A percentile compares a stretch with the other conserved stretches of the same genome.
phyloP scores from a whole-genome alignment of 2,888 invertebrate genomes.

The Coenonympha arcania region DNA sequence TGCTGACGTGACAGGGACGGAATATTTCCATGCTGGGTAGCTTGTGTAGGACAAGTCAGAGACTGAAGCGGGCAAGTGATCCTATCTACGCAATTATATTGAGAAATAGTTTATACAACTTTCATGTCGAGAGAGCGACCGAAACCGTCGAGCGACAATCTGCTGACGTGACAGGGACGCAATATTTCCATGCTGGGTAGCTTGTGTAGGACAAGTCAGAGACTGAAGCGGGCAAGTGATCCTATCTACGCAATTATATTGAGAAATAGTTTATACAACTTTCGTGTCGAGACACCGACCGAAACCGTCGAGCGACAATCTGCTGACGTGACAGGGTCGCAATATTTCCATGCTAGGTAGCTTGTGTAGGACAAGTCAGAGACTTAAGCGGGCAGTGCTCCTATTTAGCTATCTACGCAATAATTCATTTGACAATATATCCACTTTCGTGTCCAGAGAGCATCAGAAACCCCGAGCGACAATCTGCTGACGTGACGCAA shows the following conservation, averaged over 20 bases:
- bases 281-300: too few relatives aligned
- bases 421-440: background rate
- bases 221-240: background rate
- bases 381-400: too few relatives aligned
- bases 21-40: too few relatives aligned
- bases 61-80: too few relatives aligned
- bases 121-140: background rate
- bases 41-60: too few relatives aligned
- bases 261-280: too few relatives aligned
- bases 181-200: slow-evolving; percentile 6
- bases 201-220: background rate
- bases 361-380: too few relatives aligned
- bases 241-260: too few relatives aligned
- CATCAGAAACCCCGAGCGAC: slow-evolving; percentile 9
- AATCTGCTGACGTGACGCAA: slow-evolving; percentile 14
- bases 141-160: slow-evolving; percentile 10
- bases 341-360: too few relatives aligned
- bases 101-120: background rate
- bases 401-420: background rate
- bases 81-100: background rate
- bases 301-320: too few relatives aligned
- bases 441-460: background rate
- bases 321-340: background rate
- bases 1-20: slow-evolving; percentile 14
- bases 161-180: slow-evolving; percentile 15